phyloP scores from a whole-genome alignment of 1,140 invertebrate species.

The Coptotermes formosanus region DNA sequence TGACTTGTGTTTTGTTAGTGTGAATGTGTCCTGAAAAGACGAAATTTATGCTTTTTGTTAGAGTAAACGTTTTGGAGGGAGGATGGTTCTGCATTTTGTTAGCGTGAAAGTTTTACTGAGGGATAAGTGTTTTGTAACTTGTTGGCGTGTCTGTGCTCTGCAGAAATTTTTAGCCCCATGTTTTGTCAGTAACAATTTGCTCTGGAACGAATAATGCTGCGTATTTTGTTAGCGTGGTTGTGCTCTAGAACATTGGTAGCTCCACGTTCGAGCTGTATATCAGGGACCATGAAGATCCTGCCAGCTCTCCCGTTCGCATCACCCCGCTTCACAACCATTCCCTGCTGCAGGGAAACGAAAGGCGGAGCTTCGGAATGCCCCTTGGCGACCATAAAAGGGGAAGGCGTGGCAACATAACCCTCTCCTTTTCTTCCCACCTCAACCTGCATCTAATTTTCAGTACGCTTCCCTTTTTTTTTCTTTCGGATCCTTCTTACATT shows the following conservation, averaged over 20 bases:
- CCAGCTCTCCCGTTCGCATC: neutral
- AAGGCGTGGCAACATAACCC: conserved; percentile 23
- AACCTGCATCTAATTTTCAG: conserved; percentile 25
- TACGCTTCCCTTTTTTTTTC: conserved; percentile 12
- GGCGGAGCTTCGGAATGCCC: conserved; percentile 20
- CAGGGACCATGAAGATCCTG: conserved; percentile 1
- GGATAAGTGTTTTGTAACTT: neutral
- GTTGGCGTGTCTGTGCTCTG: neutral
- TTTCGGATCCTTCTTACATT: neutral
- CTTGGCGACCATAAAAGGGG: conserved; percentile 25
- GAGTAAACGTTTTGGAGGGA: neutral
- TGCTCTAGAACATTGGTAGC: neutral
- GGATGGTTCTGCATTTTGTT: too few species aligned
- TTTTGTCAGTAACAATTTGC: neutral
- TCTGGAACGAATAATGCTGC: neutral
- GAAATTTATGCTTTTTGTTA: neutral
- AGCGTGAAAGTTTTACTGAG: too few species aligned
- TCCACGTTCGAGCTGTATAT: conserved; percentile 9
- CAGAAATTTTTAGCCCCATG: neutral
- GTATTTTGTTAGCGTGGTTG: neutral
- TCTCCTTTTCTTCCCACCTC: conserved; percentile 23
- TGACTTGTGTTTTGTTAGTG: neutral
- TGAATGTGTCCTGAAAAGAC: neutral
- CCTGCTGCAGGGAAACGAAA: neutral
- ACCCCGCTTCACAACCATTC: neutral